Evolutionary conservation across 2,888 invertebrate species (phyloP).

Genomic region (Pterobdella sp.): DNA sequence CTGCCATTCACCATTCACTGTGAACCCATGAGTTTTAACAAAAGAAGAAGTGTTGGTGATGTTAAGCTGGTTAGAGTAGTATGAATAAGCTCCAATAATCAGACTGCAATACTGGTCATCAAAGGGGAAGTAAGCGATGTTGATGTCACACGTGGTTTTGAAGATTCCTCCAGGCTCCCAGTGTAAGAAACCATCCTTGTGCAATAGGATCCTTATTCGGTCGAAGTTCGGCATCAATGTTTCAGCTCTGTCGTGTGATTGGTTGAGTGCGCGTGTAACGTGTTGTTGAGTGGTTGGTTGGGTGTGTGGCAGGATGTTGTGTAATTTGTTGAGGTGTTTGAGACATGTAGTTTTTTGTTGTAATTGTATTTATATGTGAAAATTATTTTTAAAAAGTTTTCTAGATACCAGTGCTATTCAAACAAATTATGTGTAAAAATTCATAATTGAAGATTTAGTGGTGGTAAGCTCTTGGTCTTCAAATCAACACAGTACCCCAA

Average conservation of each 20-base stretch:
- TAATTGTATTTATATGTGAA: no score
- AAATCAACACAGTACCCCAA: no score
- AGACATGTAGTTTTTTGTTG: no score
- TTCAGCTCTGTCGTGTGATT: constrained; percentile 32
- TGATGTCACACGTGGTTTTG: constrained; percentile 35
- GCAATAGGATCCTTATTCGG: constrained; percentile 33
- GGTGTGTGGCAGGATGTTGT: no score
- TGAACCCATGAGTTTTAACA: constrained; percentile 31
- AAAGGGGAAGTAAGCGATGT: constrained; percentile 35
- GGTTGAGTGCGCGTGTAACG: background rate
- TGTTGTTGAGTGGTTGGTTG: no score
- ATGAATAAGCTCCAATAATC: constrained; percentile 33
- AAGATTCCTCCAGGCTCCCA: constrained; percentile 37
- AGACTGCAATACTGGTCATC: constrained; percentile 33
- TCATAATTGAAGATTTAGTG: no score
- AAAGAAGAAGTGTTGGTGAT: constrained; percentile 26
- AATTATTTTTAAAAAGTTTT: no score
- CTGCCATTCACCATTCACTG: constrained; percentile 38
- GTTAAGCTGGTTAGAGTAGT: constrained; percentile 34
- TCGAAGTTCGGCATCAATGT: constrained; percentile 35
- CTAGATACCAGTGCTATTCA: no score
- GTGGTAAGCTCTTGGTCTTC: no score
- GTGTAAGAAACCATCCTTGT: constrained; percentile 30
- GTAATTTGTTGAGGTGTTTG: no score
- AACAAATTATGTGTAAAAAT: no score